These are phyloP conservation scores for Discoglossus pictus DNA, from an alignment of 2,797 vertebrate species.

Conservation along the genomic window DNA sequence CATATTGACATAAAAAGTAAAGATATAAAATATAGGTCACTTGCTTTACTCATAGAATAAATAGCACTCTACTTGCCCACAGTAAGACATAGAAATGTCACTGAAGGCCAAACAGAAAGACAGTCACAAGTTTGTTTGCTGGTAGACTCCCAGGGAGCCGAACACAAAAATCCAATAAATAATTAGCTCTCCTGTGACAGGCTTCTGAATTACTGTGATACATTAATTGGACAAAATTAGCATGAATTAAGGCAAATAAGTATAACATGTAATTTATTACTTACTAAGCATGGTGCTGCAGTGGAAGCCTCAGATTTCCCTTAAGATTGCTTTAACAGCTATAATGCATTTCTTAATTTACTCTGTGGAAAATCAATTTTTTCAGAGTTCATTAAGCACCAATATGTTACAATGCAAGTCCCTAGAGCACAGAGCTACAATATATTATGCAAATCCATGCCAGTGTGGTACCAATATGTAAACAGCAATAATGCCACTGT, in stretches of 20 bases:
- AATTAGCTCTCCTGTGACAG: slow-evolving; percentile 98
- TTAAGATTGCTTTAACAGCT: slow-evolving; percentile 99
- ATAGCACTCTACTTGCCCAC: slow-evolving; percentile 61
- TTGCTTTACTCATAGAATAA: slow-evolving; percentile 63
- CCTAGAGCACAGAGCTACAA: slow-evolving; percentile 90
- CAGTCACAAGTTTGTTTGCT: slow-evolving; percentile 85
- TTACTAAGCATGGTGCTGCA: slow-evolving; percentile 96
- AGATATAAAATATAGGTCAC: slow-evolving; percentile 69
- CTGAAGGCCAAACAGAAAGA: slow-evolving; percentile 71
- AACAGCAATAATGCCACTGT: slow-evolving; percentile 92
- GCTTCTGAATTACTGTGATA: slow-evolving; percentile 96
- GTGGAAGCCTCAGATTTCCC: slow-evolving; percentile 98
- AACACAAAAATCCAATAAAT: slow-evolving; percentile 92
- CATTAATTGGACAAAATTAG: slow-evolving; percentile 99
- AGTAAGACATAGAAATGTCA: slow-evolving; percentile 72
- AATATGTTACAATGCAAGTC: slow-evolving; percentile 99
- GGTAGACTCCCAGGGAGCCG: slow-evolving; percentile 80
- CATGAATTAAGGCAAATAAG: slow-evolving; percentile 99
- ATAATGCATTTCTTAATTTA: slow-evolving; percentile 99
- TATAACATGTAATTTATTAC: slow-evolving; percentile 99
- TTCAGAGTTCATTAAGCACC: slow-evolving; percentile 99
- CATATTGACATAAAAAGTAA: slow-evolving; percentile 56
- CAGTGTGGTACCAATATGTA: slow-evolving; percentile 93
- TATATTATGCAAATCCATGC: slow-evolving; percentile 97
- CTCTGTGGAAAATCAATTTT: slow-evolving; percentile 99